Percentiles rank a stretch among this genome's conserved stretches.
These are phyloP conservation scores for Anaspis maculata DNA, from an alignment of 2,888 invertebrate genomes.

Conservation along the genomic window DNA sequence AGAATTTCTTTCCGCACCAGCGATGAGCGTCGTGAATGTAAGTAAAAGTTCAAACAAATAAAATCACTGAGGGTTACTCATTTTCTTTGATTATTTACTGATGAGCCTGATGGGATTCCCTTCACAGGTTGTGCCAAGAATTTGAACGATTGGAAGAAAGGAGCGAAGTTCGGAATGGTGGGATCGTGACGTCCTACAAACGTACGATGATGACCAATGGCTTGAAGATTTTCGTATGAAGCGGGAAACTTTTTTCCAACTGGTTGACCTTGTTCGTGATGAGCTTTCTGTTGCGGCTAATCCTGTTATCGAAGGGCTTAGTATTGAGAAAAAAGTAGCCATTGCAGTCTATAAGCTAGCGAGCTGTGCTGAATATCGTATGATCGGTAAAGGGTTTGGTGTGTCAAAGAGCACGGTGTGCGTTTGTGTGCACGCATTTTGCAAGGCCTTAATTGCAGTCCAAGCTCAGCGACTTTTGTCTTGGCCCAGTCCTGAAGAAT, in stretches of 20 bases:
- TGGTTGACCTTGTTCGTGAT: background rate
- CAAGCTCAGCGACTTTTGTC: background rate
- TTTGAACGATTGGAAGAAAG: too few relatives aligned
- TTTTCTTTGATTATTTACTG: too few relatives aligned
- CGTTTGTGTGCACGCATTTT: background rate
- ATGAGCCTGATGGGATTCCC: too few relatives aligned
- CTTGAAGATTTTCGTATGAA: background rate
- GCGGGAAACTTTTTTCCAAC: background rate
- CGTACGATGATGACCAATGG: background rate
- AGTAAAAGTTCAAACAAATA: too few relatives aligned
- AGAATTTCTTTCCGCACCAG: too few relatives aligned
- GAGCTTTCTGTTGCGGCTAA: background rate
- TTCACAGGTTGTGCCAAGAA: too few relatives aligned
- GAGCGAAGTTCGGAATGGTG: too few relatives aligned
- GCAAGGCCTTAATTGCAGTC: background rate
- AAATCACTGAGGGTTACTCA: too few relatives aligned
- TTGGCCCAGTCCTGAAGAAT: background rate
- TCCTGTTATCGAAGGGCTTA: background rate
- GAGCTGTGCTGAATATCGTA: background rate
- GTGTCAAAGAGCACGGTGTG: background rate
- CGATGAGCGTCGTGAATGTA: too few relatives aligned
- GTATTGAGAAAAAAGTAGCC: background rate
- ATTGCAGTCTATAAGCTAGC: background rate
- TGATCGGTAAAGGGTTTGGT: background rate
- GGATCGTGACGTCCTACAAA: too few relatives aligned